A percentile compares a stretch with the other conserved stretches of the same genome.
Evolutionary conservation across 2,888 invertebrate species (phyloP).

Genomic region (Epinotia nisella): DNA sequence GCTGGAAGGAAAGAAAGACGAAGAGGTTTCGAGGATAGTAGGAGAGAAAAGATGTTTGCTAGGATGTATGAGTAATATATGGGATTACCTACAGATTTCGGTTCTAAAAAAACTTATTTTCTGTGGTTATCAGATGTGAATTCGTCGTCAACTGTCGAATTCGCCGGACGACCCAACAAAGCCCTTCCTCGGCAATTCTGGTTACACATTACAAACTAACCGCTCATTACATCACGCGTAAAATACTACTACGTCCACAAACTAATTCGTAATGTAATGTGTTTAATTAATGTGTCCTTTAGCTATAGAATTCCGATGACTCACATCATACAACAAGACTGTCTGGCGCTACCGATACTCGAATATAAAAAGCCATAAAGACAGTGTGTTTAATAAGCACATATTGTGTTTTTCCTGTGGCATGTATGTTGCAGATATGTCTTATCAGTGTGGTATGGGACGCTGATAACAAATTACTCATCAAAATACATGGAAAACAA

Average conservation of each 20-base stretch:
- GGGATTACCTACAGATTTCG: too few species aligned
- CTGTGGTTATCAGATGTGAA: background rate
- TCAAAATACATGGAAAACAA: slow-evolving; percentile 1
- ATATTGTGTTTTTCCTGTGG: background rate
- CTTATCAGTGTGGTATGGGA: slow-evolving; percentile 6
- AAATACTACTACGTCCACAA: slow-evolving; percentile 16
- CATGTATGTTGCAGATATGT: background rate
- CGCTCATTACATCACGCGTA: slow-evolving; percentile 14
- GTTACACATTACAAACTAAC: background rate
- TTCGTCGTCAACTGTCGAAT: background rate
- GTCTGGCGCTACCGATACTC: slow-evolving; percentile 5
- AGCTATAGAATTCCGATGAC: slow-evolving; percentile 10
- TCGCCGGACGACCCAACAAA: background rate
- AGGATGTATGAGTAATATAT: too few species aligned
- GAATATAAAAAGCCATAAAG: background rate
- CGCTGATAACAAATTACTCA: slow-evolving; percentile 17
- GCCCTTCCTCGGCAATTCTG: background rate
- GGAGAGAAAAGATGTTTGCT: too few species aligned
- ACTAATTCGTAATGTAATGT: background rate
- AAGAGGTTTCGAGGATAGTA: too few species aligned
- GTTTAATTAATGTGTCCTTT: slow-evolving; percentile 11
- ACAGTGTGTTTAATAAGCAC: background rate
- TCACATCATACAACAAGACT: slow-evolving; percentile 17
- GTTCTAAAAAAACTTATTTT: background rate
- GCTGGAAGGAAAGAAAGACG: too few species aligned